A percentile compares a stretch with the other conserved stretches of the same genome.
Conservation (phyloP, 2,797 vertebrate genomes). For the Liasis olivaceus region DNA sequence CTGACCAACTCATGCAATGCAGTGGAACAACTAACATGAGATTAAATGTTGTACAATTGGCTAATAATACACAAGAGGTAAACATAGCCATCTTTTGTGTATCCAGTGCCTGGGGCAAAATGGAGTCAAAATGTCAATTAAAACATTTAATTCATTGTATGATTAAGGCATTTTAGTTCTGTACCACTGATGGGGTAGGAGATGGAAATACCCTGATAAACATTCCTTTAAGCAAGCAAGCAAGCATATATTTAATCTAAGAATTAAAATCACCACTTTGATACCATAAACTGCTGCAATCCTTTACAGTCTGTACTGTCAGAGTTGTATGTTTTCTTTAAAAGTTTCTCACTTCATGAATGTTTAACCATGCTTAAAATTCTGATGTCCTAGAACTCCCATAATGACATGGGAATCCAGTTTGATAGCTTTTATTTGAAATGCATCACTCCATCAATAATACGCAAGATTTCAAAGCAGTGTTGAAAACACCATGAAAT, state of each 20-base stretch:
- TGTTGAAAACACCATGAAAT: neutral
- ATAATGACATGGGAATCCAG: neutral
- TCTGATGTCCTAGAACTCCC: neutral
- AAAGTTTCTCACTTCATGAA: neutral
- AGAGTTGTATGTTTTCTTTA: neutral
- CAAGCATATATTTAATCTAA: neutral
- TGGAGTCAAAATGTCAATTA: neutral
- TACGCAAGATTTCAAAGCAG: conserved; percentile 25
- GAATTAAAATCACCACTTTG: neutral
- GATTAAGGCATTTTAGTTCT: neutral
- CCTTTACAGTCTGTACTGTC: neutral
- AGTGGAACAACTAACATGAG: neutral
- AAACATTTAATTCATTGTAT: conserved; percentile 22
- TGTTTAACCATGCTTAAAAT: neutral
- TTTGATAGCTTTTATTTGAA: neutral
- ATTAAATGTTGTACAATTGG: neutral
- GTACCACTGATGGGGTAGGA: neutral
- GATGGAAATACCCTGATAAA: neutral
- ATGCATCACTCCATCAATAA: neutral
- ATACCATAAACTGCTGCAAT: neutral
- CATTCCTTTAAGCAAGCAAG: neutral
- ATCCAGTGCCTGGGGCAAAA: neutral
- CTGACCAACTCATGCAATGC: neutral
- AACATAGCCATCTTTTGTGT: neutral
- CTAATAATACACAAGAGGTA: neutral